Conservation (phyloP, 2,113 vertebrate genomes). For the Thalassoma bifasciatum region DNA sequence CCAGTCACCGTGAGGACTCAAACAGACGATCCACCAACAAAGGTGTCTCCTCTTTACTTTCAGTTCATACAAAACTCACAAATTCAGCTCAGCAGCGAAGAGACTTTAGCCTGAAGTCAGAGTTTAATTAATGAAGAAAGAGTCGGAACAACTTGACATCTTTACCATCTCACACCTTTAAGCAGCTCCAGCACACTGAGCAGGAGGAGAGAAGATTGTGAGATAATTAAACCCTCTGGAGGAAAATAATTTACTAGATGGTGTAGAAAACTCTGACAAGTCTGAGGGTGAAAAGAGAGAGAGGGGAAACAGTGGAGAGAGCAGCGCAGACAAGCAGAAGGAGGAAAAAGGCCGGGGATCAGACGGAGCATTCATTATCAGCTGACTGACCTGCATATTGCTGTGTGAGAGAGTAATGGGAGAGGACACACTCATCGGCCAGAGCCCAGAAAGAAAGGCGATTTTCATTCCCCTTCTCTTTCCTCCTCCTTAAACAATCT, state of each 20-base stretch:
- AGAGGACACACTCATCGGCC: conserved; percentile 75
- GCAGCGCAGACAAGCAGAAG: conserved; percentile 43
- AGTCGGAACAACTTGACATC: conserved; percentile 20
- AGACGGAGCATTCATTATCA: conserved; percentile 79
- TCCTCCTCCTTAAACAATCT: conserved; percentile 58
- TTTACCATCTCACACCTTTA: conserved; percentile 30
- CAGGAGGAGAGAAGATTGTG: conserved; percentile 1
- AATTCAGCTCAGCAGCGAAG: conserved; percentile 17
- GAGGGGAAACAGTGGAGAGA: conserved; percentile 21
- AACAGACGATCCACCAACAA: conserved; percentile 31
- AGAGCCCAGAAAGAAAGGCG: conserved; percentile 67
- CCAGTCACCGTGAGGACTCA: conserved; percentile 7
- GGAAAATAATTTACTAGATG: conserved; percentile 15
- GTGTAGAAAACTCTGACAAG: conserved; percentile 9
- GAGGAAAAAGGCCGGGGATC: conserved; percentile 63
- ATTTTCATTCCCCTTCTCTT: conserved; percentile 54
- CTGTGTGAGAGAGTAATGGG: conserved; percentile 76
- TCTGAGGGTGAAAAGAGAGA: conserved; percentile 38
- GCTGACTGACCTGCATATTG: conserved; percentile 72
- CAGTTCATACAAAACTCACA: conserved; percentile 20
- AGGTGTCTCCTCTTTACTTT: background rate
- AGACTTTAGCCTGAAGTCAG: conserved; percentile 6
- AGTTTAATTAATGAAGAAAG: conserved; percentile 31
- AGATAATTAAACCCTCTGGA: conserved; percentile 34
- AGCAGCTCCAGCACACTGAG: conserved; percentile 9